Percentiles rank a stretch among this genome's conserved stretches.
phyloP scores from a whole-genome alignment of 2,888 invertebrate genomes.

The Endotricha flammealis region DNA sequence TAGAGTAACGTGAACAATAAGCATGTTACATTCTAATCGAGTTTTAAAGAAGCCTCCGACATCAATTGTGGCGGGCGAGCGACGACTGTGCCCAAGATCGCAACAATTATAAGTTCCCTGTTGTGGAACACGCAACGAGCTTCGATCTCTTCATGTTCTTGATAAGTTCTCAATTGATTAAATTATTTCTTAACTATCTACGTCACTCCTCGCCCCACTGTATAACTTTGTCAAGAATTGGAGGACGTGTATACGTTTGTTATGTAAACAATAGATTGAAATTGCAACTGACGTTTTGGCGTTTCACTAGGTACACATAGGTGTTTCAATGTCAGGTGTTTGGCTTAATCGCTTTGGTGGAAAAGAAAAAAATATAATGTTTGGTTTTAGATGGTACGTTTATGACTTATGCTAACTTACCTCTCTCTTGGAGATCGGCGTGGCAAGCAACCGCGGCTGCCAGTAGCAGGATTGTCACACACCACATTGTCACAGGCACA shows the following conservation, averaged over 20 bases:
- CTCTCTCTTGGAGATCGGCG: conserved; percentile 65
- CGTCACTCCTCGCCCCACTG: neutral
- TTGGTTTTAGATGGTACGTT: conserved; percentile 7
- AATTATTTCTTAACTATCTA: conserved; percentile 1
- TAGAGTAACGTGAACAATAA: too few species aligned
- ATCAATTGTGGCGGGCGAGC: neutral
- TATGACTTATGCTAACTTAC: conserved; percentile 35
- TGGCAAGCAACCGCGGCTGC: conserved; percentile 30
- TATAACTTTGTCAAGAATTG: neutral
- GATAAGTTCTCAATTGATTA: neutral
- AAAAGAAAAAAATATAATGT: conserved; percentile 5
- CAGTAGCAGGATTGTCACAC: conserved; percentile 34
- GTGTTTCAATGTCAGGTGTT: neutral
- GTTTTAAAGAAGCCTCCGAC: too few species aligned
- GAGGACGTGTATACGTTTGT: conserved; percentile 3
- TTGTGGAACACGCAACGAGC: neutral
- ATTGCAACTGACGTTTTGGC: neutral
- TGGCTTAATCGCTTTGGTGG: neutral
- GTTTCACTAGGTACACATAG: too few species aligned
- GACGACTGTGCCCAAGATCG: neutral
- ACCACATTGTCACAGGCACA: conserved; percentile 60
- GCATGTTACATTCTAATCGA: too few species aligned
- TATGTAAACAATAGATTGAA: conserved; percentile 3
- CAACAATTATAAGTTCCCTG: neutral
- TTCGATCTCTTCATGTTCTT: neutral